Evolutionary conservation across 2,113 vertebrate genomes (phyloP).

Genomic region (Silurus glanis): DNA sequence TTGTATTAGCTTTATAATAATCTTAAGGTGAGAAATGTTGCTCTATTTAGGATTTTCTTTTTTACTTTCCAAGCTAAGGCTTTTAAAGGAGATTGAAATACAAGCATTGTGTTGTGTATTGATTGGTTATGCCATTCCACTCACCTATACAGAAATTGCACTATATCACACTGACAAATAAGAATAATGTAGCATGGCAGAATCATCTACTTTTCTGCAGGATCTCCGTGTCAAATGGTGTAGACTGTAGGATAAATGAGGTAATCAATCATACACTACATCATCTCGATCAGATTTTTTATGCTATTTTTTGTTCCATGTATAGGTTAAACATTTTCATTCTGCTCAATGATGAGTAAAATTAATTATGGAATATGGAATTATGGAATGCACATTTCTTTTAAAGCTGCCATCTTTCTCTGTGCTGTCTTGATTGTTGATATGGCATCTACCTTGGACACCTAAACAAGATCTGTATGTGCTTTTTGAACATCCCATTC

Average conservation of each 20-base stretch:
- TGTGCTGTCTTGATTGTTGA: neutral
- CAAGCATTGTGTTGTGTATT: neutral
- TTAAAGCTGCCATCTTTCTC: neutral
- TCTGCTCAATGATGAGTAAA: neutral
- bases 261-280: neutral
- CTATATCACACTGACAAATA: slow-evolving; percentile 1
- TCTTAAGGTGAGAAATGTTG: neutral
- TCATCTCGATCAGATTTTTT: neutral
- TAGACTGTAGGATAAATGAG: slow-evolving; percentile 4
- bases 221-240: neutral
- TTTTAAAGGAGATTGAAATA: neutral
- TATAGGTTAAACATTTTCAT: neutral
- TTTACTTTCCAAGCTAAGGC: neutral
- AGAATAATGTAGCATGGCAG: slow-evolving; percentile 14
- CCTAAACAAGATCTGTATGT: too few relatives aligned
- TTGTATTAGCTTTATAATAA: neutral
- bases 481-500: too few relatives aligned
- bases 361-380: neutral
- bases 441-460: neutral
- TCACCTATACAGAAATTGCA: neutral
- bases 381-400: neutral
- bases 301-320: neutral
- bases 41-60: neutral
- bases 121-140: neutral
- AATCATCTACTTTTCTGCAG: slow-evolving; percentile 1